Percentiles rank a stretch among this genome's conserved stretches.
These are phyloP conservation scores for Drosophila longiperda DNA, from an alignment of 2,888 invertebrate genomes.

Conservation along the genomic window DNA sequence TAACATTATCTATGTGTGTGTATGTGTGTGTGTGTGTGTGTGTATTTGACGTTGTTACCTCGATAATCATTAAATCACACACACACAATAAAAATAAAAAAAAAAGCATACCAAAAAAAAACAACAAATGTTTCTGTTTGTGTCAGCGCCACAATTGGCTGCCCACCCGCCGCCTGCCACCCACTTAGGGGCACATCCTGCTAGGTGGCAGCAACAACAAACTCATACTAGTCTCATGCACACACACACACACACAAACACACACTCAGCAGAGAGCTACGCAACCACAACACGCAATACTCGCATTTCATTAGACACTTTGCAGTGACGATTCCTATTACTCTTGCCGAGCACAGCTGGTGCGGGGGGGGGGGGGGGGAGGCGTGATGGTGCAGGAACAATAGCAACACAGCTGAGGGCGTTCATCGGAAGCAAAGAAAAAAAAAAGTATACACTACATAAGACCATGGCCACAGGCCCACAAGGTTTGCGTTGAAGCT, in stretches of 20 bases:
- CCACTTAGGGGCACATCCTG: conserved; percentile 61
- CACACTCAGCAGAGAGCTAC: conserved; percentile 58
- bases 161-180: conserved; percentile 44
- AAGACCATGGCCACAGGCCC: conserved; percentile 14
- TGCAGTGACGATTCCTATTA: conserved; percentile 80
- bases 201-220: conserved; percentile 19
- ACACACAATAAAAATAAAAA: conserved; percentile 29
- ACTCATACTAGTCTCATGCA: neutral
- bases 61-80: conserved; percentile 80
- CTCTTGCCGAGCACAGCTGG: conserved; percentile 54
- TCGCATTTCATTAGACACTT: conserved; percentile 82
- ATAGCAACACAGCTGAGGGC: conserved; percentile 35
- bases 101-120: too few relatives aligned
- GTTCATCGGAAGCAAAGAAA: conserved; percentile 34
- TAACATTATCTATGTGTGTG: conserved; percentile 50
- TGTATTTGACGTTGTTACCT: conserved; percentile 67
- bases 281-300: conserved; percentile 80
- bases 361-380: neutral
- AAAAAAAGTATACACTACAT: conserved; percentile 7
- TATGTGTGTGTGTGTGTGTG: conserved; percentile 14
- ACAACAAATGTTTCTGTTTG: conserved; percentile 63
- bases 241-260: conserved; percentile 1
- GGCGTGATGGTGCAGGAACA: neutral
- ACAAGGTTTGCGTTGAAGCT: conserved; percentile 9
- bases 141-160: conserved; percentile 78